Evolutionary conservation across 92 coral and sea anemone species (phyloP), one percentile per base, ranked within the genome.

Genomic region (Blastomussa wellsi): DNA sequence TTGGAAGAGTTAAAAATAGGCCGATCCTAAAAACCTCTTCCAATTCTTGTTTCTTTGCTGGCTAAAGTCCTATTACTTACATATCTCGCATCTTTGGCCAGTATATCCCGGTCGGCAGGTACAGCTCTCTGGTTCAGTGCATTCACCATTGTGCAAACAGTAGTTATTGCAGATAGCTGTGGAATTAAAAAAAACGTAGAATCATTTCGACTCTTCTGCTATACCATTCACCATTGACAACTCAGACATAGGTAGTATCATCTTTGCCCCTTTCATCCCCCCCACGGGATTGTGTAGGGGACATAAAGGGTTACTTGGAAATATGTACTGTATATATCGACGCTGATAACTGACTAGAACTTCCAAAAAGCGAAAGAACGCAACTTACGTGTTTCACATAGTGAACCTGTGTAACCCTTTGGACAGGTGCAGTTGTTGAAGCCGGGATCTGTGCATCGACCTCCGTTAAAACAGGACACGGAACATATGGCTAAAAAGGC

Each of bases 391-490:
- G 82, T 87, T 77, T 95, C 90, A 77, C 98, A 95, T 33, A 88
- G 86, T 37, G 88, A 87, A 6, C 98, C 98, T 17, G 91, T 89
- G 74, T 83, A 95, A 65, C 98, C 98, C 64, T 77, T 71, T 38
- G 90, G 88, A 76, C 98, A 95, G 62, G 83, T 79, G 77, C 98
- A 95, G 85, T 94, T 91, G 91, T 95, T 95, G 20, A 95, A 76
- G 39, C 57, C 82, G 0, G 98, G 95, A 73, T 91, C 89, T 31
- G 84, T 79, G 47, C 98, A 95, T 33, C 85, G 84, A 12, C 98
- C 98, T 60, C 95, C 97, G 55, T 95, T 95, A 41, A 93, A 88
- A 70, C 98, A 95, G 67, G 94, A 89, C 68, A 80, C 48, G 9
- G 92, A 87, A 70, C 98, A 95, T 42, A 93, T 29, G 77, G 98